Percentiles rank a stretch among this genome's conserved stretches.
Evolutionary conservation across 2,888 invertebrate species (phyloP).

Genomic region (Cheilosia impressa): DNA sequence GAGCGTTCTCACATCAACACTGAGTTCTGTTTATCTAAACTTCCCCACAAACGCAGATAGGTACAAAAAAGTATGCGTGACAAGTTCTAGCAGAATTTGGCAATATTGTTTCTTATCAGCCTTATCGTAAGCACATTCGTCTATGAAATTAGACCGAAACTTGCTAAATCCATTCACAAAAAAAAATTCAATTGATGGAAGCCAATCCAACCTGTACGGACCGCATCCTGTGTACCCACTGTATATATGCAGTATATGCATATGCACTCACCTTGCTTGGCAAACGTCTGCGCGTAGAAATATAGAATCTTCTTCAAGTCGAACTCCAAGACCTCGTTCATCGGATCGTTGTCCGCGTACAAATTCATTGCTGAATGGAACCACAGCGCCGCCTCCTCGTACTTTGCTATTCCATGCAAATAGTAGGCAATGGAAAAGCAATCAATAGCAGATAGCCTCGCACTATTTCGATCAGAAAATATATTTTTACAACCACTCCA

Average conservation of each 20-base stretch:
- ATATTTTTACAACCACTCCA: background rate
- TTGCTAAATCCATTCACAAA: no score
- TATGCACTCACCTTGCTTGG: constrained; percentile 78
- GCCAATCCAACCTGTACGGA: no score
- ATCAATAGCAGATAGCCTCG: constrained; percentile 78
- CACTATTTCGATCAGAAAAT: constrained; percentile 71
- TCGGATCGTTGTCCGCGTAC: constrained; percentile 42
- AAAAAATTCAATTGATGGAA: no score
- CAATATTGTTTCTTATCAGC: no score
- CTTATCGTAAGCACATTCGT: no score
- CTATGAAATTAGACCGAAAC: no score
- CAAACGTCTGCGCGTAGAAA: constrained; percentile 78
- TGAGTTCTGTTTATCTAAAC: no score
- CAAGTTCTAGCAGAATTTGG: no score
- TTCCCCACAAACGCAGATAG: no score
- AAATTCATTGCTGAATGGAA: constrained; percentile 76
- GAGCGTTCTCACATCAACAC: no score
- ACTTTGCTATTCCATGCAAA: constrained; percentile 72
- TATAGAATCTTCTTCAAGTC: constrained; percentile 73
- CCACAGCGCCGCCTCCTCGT: constrained; percentile 78
- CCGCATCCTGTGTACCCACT: no score
- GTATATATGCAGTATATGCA: background rate
- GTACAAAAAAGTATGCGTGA: no score
- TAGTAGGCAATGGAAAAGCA: constrained; percentile 78
- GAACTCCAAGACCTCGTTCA: constrained; percentile 57